Evolutionary conservation across 2,797 vertebrate species (phyloP), one percentile per base, ranked within the genome.

Genomic region (Sebastes itinus): DNA sequence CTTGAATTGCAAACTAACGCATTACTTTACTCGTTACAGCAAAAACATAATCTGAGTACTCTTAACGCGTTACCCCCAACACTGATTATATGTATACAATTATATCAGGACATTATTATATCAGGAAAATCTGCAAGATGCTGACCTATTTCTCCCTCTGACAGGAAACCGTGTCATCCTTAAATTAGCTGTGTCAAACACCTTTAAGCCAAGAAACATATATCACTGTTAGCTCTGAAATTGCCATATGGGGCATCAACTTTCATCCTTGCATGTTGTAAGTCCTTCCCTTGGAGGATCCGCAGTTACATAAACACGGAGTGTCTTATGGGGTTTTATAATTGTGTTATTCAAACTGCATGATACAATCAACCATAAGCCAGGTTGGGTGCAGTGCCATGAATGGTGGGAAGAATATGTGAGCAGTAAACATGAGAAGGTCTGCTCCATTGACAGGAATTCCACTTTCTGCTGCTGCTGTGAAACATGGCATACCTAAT

Each of bases 401-500:
- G 61, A 73, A 88, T 80, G 76, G 81, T 71, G 81, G 82, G 75
- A 78, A 59, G 92, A 89, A 77, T 69, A 81, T 84, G 80, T 87
- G 81, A 90, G 90, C 84, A 85, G 83, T 94, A 93, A 93, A 94
- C 92, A 92, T 76, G 77, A 84, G 79, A 85, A 91, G 81, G 82
- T 88, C 87, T 84, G 82, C 85, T 89, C 86, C 91, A 89, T 86
- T 94, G 84, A 92, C 91, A 91, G 90, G 87, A 92, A 93, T 90
- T 93, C 78, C 87, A 91, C 86, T 89, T 90, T 89, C 87, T 91
- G 90, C 91, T 90, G 91, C 92, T 92, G 87, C 90, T 88, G 92
- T 92, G 94, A 94, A 93, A 93, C 92, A 92, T 90, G 90, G 92
- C 87, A 77, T 86, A 88, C 91, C 91, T 96, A 95, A 96, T 95